Conservation (phyloP, 2,888 invertebrate species). For the Hololepta plana region DNA sequence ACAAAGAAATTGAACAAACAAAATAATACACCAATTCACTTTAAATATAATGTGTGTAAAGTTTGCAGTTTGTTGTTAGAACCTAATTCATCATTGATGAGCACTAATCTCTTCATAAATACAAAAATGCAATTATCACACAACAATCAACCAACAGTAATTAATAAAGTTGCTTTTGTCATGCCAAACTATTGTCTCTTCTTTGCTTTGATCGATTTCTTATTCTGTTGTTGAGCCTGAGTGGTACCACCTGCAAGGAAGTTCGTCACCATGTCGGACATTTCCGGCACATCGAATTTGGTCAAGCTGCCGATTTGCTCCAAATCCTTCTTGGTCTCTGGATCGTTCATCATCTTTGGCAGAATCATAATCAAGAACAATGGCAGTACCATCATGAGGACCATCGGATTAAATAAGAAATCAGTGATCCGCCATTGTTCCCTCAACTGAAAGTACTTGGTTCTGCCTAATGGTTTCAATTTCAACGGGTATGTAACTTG, state of each 20-base stretch:
- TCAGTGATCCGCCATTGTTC: slow-evolving; percentile 97
- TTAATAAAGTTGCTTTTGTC: too few species aligned
- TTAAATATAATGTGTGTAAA: too few species aligned
- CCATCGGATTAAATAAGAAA: slow-evolving; percentile 93
- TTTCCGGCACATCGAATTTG: slow-evolving; percentile 80
- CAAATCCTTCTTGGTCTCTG: slow-evolving; percentile 90
- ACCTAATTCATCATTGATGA: too few species aligned
- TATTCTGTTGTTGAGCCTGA: slow-evolving; percentile 15
- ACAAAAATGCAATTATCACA: too few species aligned
- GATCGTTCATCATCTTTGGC: slow-evolving; percentile 95
- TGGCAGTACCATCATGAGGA: slow-evolving; percentile 93
- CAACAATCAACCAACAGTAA: too few species aligned
- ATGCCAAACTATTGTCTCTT: slow-evolving; percentile 19
- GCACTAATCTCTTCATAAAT: too few species aligned
- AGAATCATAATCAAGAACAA: slow-evolving; percentile 77
- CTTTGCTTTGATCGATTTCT: slow-evolving; percentile 17
- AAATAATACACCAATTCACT: too few species aligned
- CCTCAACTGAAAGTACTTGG: slow-evolving; percentile 74
- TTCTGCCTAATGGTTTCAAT: slow-evolving; percentile 65
- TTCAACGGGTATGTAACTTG: slow-evolving; percentile 87
- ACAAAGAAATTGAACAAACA: too few species aligned
- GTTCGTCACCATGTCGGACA: slow-evolving; percentile 87
- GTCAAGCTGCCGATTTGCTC: slow-evolving; percentile 74
- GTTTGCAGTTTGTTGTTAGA: too few species aligned
- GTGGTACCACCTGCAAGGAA: slow-evolving; percentile 56